Base-by-base conservation (phyloP, 2,888 invertebrate species). In the Tenthredo distinguenda region DNA sequence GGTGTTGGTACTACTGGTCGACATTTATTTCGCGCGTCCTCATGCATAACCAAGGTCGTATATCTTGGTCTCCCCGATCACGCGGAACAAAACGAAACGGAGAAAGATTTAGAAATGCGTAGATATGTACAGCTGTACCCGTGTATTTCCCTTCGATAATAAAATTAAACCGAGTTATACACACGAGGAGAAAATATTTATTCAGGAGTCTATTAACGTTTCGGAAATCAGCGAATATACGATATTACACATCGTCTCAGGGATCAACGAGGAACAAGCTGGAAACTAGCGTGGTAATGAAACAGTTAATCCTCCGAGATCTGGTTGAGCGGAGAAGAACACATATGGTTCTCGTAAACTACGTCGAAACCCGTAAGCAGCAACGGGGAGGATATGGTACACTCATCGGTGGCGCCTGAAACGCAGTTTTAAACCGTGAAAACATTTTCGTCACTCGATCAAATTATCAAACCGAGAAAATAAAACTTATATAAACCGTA, bases 271-370 rank as follows among this genome's bases (percentile, higher is more conserved):
- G 26, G 7, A 26, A 62, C 26, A 62, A 62, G 26, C 26, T 26
- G 10, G 10, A 12, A 62, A 21, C 26, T 21, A 62, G 26, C 21
- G 12, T 18, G 0, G 21, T 47, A 47, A 12, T 47, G 12, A 47
- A 47, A 47, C 47, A 47, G 47, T 47, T 47, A 12, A 47, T 47
- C 12, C 47, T 4, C 47, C 12, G 47, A 47, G 47, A 47, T 47
- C 47, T 47, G 12, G 47, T 40, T 3, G 3, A 15, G 65, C 10
- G 31, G 31, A 65, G 26, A n/a, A 65, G 21, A 2, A 9, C 68
- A 34, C 76, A 50, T 50, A 77, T 50, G 76, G 76, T 77, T 55
- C 77, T 77, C 77, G 55, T 77, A 77, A 50, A 77, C 62, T 62
- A 26, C 26, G 77, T 77, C 55, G 18, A 34, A 50, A 12, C n/a